These are phyloP conservation scores for Channa argus DNA, from an alignment of 2,113 vertebrate species.

Conservation along the genomic window DNA sequence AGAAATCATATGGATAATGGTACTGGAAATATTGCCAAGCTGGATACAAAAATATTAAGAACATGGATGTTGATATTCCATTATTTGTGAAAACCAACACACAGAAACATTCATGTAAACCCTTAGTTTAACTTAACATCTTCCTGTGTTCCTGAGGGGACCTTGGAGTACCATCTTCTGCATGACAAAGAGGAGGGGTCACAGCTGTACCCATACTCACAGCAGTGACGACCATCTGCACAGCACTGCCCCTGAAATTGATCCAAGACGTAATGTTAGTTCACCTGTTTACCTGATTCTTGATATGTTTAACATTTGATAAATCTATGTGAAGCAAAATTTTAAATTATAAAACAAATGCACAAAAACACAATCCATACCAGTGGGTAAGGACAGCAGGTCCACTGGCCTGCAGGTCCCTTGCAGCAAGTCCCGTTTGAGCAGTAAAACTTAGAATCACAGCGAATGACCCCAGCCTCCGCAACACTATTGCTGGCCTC, in stretches of 20 bases:
- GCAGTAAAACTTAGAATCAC: slow-evolving; percentile 74
- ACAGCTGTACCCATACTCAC: slow-evolving; percentile 72
- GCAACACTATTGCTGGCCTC: neutral
- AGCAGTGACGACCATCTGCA: slow-evolving; percentile 77
- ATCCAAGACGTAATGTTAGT: slow-evolving; percentile 28
- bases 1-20: neutral
- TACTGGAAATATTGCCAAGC: too few species aligned
- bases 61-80: neutral
- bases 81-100: neutral
- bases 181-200: slow-evolving; percentile 53
- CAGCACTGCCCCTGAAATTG: slow-evolving; percentile 79
- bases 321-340: neutral
- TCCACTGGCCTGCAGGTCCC: slow-evolving; percentile 57
- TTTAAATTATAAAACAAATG: neutral
- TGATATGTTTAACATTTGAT: neutral
- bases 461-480: slow-evolving; percentile 60
- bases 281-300: neutral
- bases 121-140: neutral
- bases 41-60: neutral
- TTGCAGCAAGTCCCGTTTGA: slow-evolving; percentile 73
- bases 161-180: slow-evolving; percentile 15
- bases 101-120: neutral
- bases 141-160: slow-evolving; percentile 43
- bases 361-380: slow-evolving; percentile 50
- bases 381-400: slow-evolving; percentile 79